Evolutionary conservation across 2,888 invertebrate genomes (phyloP).

Genomic region (Zele albiditarsus): DNA sequence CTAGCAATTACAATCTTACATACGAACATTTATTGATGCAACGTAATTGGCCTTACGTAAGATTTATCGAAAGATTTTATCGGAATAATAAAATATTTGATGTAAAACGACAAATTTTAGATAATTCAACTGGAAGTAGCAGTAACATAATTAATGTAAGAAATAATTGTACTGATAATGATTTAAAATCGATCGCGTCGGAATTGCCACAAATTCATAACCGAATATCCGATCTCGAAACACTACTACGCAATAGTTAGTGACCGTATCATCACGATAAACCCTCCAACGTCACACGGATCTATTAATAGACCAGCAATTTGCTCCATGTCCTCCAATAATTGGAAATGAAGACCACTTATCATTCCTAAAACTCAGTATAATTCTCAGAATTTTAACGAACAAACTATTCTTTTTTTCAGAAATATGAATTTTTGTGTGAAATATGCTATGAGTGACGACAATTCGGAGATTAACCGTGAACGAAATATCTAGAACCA

Average conservation of each 20-base stretch:
- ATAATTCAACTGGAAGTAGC: background rate
- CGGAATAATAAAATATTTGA: constrained; percentile 10
- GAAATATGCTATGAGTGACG: no score
- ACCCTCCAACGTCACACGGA: no score
- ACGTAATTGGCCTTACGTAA: constrained; percentile 42
- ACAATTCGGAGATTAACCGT: no score
- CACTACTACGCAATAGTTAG: constrained; percentile 57
- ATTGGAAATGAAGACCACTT: no score
- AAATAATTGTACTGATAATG: background rate
- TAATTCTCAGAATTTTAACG: no score
- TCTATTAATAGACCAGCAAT: no score
- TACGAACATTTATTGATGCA: constrained; percentile 39
- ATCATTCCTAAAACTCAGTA: no score
- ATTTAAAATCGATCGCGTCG: constrained; percentile 42
- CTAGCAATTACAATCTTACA: constrained; percentile 21
- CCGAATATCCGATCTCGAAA: constrained; percentile 54
- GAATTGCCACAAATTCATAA: constrained; percentile 49
- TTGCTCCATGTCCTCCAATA: no score
- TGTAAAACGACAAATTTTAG: background rate
- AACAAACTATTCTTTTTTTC: no score
- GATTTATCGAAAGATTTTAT: background rate
- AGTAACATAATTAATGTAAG: background rate
- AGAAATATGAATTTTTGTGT: no score
- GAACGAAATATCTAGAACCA: no score
- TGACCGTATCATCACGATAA: constrained; percentile 37